Base-by-base conservation (phyloP, 2,888 invertebrate genomes). In the Lasiommata megera region DNA sequence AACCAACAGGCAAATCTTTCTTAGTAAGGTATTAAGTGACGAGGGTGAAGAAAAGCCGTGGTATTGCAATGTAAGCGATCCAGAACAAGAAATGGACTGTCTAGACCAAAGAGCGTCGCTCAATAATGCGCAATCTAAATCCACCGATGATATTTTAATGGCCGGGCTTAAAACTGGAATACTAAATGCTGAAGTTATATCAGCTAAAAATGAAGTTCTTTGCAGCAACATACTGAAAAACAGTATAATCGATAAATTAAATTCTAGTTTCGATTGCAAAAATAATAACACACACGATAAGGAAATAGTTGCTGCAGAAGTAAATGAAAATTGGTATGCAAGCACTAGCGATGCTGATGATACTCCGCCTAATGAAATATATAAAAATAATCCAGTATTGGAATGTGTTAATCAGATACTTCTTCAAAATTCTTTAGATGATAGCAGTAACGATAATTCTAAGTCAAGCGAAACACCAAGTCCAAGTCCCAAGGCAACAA, bases 321-420 rank as follows among this genome's bases (percentile, higher is more conserved):
- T 92, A 5, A 93, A 92, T 69, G 95, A 95, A 68, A 95, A 95
- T 78, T 96, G 96, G 96, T 96, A 96, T 79, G 94, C 94, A 11
- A 94, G 94, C 72, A 94, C 94, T 14, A 95, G 95, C 73, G 96
- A 95, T 73, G 94, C 94, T 43, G 96, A 96, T 74, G 95, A 95
- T 66, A 93, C 94, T 62, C 93, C 94, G 56, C 92, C 93, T 17
- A 92, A 92, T 72, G 94, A 94, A 74, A 93, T 94, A 67, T 94
- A 94, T 67, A 93, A 94, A 77, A 95, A 96, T 67, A 96, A 96
- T 82, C 96, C 96, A 0, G 96, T 96, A 6, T 82, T 96, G 50
- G 96, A 96, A 80, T 96, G 96, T 74, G 96, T 96, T 65, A 96
- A 96, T 85, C 96, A 95, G 82, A 96, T 96, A 68, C 84, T 96